A percentile compares a stretch with the other conserved stretches of the same genome.
These are phyloP conservation scores for Chaetodon trifascialis DNA, from an alignment of 2,113 vertebrate genomes.

Conservation along the genomic window DNA sequence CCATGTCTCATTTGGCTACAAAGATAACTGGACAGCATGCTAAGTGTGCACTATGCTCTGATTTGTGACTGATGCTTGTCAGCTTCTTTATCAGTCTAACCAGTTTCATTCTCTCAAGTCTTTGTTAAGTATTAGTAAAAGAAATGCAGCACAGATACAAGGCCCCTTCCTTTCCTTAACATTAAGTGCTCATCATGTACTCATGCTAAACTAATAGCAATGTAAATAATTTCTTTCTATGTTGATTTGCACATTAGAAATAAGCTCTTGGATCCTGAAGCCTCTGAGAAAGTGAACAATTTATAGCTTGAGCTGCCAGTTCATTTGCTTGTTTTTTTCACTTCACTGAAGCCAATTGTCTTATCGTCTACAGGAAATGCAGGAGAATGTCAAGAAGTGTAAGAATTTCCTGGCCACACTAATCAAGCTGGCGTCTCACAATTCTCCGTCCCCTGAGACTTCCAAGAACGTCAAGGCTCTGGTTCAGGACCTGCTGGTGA, in stretches of 20 bases:
- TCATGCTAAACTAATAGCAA: background rate
- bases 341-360: background rate
- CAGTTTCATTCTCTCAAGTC: background rate
- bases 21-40: constrained; percentile 28
- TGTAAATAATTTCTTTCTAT: background rate
- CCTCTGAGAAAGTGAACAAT: background rate
- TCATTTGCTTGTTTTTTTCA: background rate
- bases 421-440: constrained; percentile 92
- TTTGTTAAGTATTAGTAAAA: background rate
- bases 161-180: background rate
- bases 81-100: constrained; percentile 11
- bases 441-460: constrained; percentile 89
- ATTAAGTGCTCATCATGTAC: background rate
- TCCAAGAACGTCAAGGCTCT: constrained; percentile 91
- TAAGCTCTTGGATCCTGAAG: background rate
- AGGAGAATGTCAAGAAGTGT: constrained; percentile 93
- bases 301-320: background rate
- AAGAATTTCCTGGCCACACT: constrained; percentile 92
- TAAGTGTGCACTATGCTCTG: constrained; percentile 15
- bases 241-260: background rate
- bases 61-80: constrained; percentile 38
- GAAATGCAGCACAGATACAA: background rate
- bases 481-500: constrained; percentile 92
- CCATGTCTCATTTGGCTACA: constrained; percentile 49
- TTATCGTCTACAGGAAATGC: constrained; percentile 87